Conservation (phyloP, 2,888 invertebrate species). For the Papilio elwesi region DNA sequence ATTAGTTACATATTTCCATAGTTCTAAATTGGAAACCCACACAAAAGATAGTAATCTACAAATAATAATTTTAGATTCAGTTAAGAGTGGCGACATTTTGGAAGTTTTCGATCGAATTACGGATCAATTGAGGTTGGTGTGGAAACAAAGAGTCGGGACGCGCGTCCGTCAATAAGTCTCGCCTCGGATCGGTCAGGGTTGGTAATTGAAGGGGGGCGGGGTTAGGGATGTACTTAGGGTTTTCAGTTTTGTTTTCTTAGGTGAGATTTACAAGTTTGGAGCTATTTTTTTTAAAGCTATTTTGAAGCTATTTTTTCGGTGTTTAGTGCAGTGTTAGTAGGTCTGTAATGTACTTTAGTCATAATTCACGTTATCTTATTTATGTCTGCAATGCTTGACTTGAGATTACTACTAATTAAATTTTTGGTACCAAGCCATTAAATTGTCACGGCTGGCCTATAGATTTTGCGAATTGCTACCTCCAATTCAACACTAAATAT, state of each 20-base stretch:
- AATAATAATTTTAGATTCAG: conserved; percentile 15
- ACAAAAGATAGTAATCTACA: background rate
- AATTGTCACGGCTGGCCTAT: too few relatives aligned
- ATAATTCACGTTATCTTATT: too few relatives aligned
- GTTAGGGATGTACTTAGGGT: conserved; percentile 60
- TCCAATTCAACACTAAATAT: too few relatives aligned
- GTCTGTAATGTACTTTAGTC: too few relatives aligned
- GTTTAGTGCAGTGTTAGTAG: too few relatives aligned
- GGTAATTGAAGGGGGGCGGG: conserved; percentile 80
- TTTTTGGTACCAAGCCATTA: too few relatives aligned
- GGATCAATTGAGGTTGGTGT: conserved; percentile 41
- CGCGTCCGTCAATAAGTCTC: conserved; percentile 82
- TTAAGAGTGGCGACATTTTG: conserved; percentile 24
- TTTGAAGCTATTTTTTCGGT: too few relatives aligned
- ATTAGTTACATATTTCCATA: too few relatives aligned
- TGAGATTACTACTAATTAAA: too few relatives aligned
- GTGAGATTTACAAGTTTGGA: background rate
- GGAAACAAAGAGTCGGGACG: conserved; percentile 56
- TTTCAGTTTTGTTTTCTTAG: conserved; percentile 47
- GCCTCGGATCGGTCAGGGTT: conserved; percentile 79
- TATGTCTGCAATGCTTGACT: too few relatives aligned
- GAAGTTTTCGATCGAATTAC: conserved; percentile 38
- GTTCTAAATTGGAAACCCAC: background rate
- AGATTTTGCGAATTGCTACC: too few relatives aligned
- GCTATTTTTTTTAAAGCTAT: too few relatives aligned